Evolutionary conservation across 1,140 invertebrate genomes (phyloP).

Genomic region (Drosophila tsacasi): DNA sequence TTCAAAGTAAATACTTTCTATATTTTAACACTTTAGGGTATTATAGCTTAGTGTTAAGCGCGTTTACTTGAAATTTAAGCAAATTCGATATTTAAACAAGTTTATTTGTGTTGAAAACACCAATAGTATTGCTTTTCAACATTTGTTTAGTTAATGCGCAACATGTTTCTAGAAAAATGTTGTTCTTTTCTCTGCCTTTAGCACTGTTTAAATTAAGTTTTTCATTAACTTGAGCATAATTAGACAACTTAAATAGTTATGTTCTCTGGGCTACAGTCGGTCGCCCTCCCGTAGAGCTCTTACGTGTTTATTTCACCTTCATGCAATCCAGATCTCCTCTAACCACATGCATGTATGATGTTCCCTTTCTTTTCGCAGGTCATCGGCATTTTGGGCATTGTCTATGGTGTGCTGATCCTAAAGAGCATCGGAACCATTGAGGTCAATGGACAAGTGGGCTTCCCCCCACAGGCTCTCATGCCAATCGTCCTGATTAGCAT

Average conservation of each 20-base stretch:
- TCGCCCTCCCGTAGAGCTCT: too few species aligned
- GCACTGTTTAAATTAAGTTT: too few species aligned
- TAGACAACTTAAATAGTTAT: too few species aligned
- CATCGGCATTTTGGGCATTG: slow-evolving; percentile 87
- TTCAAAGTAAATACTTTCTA: background rate
- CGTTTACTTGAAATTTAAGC: too few species aligned
- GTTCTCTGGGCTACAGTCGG: too few species aligned
- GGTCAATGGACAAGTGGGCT: slow-evolving; percentile 86
- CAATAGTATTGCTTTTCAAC: too few species aligned
- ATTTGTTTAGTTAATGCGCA: too few species aligned
- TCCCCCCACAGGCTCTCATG: slow-evolving; percentile 85
- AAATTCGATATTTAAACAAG: background rate
- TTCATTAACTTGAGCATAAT: too few species aligned
- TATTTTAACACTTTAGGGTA: background rate
- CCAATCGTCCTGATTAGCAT: slow-evolving; percentile 90
- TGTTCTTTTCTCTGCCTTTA: too few species aligned
- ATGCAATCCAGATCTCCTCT: background rate
- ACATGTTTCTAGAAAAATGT: background rate
- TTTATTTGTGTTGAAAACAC: too few species aligned
- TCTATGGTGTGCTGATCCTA: slow-evolving; percentile 87
- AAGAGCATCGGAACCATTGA: slow-evolving; percentile 86
- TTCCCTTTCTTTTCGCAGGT: slow-evolving; percentile 85
- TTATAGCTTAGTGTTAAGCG: background rate
- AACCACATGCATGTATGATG: background rate
- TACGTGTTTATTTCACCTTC: too few species aligned